Percentiles rank a stretch among this genome's conserved stretches.
These are phyloP conservation scores for Peucedramus taeniatus DNA, from an alignment of 2,113 vertebrate genomes.

Conservation along the genomic window DNA sequence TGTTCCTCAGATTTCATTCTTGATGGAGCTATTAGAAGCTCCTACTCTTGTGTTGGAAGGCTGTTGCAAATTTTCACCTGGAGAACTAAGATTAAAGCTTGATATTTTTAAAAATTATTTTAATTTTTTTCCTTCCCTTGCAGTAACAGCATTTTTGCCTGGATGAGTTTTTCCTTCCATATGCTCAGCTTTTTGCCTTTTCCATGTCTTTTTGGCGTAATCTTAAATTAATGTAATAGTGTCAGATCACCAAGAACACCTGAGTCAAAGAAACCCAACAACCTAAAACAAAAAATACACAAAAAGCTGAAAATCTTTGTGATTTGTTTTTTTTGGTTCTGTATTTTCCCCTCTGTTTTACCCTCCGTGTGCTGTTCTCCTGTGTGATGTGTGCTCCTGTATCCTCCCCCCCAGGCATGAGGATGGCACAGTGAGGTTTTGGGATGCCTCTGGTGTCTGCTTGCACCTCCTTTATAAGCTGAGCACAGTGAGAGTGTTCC, in stretches of 20 bases:
- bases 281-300: not conserved
- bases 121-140: not conserved
- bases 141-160: not conserved
- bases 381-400: not conserved
- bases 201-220: not conserved
- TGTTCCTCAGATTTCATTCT: not conserved
- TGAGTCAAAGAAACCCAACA: not conserved
- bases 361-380: not conserved
- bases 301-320: not conserved
- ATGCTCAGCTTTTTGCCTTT: not conserved
- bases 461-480: constrained; percentile 90
- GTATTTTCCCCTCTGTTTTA: not conserved
- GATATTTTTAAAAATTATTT: not conserved
- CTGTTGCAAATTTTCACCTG: not conserved
- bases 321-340: not conserved
- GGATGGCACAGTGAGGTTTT: constrained; percentile 93
- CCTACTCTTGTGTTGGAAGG: not conserved
- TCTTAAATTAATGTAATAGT: not conserved
- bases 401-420: constrained; percentile 79
- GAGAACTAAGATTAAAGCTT: not conserved
- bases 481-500: constrained; percentile 89
- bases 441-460: constrained; percentile 96
- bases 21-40: not conserved
- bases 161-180: not conserved
- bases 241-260: not conserved